These are phyloP conservation scores for Epirrhoe alternata DNA, from an alignment of 2,888 invertebrate genomes.

Conservation along the genomic window DNA sequence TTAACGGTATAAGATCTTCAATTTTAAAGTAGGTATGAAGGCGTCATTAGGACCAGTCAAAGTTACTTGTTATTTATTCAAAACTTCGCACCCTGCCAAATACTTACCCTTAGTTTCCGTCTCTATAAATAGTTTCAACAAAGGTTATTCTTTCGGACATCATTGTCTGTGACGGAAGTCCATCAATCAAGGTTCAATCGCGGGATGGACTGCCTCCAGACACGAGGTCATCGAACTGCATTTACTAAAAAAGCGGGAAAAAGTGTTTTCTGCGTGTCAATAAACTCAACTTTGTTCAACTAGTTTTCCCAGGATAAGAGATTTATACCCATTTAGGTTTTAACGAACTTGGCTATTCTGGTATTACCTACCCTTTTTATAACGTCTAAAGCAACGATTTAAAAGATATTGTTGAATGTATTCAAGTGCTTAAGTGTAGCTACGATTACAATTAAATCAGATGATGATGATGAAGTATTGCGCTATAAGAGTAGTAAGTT, in stretches of 20 bases:
- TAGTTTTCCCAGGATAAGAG: background rate
- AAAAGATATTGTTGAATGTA: too few relatives aligned
- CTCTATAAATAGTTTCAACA: slow-evolving; percentile 16
- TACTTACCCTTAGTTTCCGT: background rate
- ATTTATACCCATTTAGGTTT: background rate
- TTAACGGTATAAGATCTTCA: too few relatives aligned
- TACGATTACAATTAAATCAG: too few relatives aligned
- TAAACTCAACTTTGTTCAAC: background rate
- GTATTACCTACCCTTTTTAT: too few relatives aligned
- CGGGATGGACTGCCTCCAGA: slow-evolving; percentile 33
- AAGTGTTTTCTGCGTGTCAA: background rate
- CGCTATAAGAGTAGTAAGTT: too few relatives aligned
- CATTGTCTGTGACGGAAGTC: slow-evolving; percentile 30
- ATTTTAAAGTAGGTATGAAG: background rate
- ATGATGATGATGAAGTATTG: too few relatives aligned
- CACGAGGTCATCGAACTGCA: slow-evolving; percentile 27
- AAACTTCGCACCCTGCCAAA: background rate
- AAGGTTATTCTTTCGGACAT: slow-evolving; percentile 15
- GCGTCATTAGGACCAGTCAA: background rate
- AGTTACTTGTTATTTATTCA: background rate
- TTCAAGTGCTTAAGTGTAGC: too few relatives aligned
- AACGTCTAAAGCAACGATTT: too few relatives aligned
- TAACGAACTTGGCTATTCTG: background rate
- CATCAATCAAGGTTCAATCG: slow-evolving; percentile 42
- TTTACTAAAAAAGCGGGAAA: background rate